Conservation (phyloP, 2,888 invertebrate species). For the Empis stercorea region DNA sequence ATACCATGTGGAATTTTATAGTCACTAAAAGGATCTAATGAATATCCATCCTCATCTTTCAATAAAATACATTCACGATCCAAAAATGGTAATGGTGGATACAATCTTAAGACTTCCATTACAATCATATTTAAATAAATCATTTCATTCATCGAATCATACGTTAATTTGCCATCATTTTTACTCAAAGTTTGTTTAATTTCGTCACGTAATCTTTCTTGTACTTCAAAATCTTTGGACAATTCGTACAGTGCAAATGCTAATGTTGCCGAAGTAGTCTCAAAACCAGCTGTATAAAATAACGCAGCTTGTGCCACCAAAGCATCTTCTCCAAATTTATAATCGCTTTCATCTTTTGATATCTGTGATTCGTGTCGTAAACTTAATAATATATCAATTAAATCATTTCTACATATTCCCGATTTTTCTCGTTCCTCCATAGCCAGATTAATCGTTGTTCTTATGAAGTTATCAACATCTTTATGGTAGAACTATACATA, state of each 20-base stretch:
- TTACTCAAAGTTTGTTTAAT: constrained; percentile 28
- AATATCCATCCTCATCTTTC: constrained; percentile 15
- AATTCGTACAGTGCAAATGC: constrained; percentile 36
- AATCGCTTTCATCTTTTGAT: constrained; percentile 24
- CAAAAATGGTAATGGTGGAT: constrained; percentile 32
- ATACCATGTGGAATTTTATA: constrained; percentile 27
- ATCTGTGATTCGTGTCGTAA: constrained; percentile 20
- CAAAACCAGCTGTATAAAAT: constrained; percentile 34
- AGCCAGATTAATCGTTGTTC: constrained; percentile 33
- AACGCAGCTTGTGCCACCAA: constrained; percentile 33
- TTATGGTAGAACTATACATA: not conserved
- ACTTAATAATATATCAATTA: constrained; percentile 40
- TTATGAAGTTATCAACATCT: constrained; percentile 28
- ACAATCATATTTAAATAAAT: constrained; percentile 36
- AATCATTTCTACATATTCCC: constrained; percentile 34
- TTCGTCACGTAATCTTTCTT: constrained; percentile 34
- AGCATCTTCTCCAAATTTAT: constrained; percentile 26
- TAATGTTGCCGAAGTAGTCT: constrained; percentile 35
- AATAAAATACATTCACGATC: constrained; percentile 28
- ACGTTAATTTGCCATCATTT: constrained; percentile 31
- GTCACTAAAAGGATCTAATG: constrained; percentile 23
- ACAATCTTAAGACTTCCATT: constrained; percentile 29
- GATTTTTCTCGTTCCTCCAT: constrained; percentile 32
- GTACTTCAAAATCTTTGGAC: constrained; percentile 32
- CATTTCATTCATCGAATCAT: constrained; percentile 33